These are phyloP conservation scores for Aethes cnicana DNA, from an alignment of 2,888 invertebrate species.

Conservation along the genomic window DNA sequence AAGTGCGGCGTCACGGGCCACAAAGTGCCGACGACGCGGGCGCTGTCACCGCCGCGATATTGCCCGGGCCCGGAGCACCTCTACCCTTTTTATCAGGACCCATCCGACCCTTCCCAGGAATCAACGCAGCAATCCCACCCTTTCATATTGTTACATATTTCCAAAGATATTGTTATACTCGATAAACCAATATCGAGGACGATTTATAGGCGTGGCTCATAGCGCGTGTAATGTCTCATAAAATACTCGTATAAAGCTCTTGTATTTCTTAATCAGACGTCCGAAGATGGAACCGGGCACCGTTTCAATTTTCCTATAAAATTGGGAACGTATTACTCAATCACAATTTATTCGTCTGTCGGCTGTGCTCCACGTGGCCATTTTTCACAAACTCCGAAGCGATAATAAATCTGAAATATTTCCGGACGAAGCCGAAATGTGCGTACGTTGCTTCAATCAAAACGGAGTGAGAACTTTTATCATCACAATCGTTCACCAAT, in stretches of 20 bases:
- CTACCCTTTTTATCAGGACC: slow-evolving; percentile 70
- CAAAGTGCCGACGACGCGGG: slow-evolving; percentile 37
- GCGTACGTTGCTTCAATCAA: slow-evolving; percentile 33
- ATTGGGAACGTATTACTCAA: slow-evolving; percentile 39
- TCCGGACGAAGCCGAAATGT: slow-evolving; percentile 33
- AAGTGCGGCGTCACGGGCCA: slow-evolving; percentile 36
- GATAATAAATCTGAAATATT: slow-evolving; percentile 45
- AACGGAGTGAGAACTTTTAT: slow-evolving; percentile 36
- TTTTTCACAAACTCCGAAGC: slow-evolving; percentile 44
- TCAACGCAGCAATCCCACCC: slow-evolving; percentile 61
- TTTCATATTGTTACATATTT: slow-evolving; percentile 63
- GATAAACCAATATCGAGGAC: slow-evolving; percentile 42
- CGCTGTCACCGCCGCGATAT: slow-evolving; percentile 58
- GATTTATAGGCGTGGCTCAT: slow-evolving; percentile 45
- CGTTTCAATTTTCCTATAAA: slow-evolving; percentile 36
- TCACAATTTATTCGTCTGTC: slow-evolving; percentile 40
- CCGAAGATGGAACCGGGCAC: slow-evolving; percentile 17
- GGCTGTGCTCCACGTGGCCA: slow-evolving; percentile 40
- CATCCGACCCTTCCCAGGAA: slow-evolving; percentile 64
- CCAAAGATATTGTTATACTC: slow-evolving; percentile 37
- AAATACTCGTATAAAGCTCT: slow-evolving; percentile 30
- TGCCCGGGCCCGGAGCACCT: slow-evolving; percentile 52
- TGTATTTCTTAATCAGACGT: slow-evolving; percentile 26
- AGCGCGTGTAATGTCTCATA: slow-evolving; percentile 42
- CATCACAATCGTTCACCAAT: slow-evolving; percentile 38